Evolutionary conservation across 2,113 vertebrate species (phyloP).

Genomic region (Etheostoma cragini): DNA sequence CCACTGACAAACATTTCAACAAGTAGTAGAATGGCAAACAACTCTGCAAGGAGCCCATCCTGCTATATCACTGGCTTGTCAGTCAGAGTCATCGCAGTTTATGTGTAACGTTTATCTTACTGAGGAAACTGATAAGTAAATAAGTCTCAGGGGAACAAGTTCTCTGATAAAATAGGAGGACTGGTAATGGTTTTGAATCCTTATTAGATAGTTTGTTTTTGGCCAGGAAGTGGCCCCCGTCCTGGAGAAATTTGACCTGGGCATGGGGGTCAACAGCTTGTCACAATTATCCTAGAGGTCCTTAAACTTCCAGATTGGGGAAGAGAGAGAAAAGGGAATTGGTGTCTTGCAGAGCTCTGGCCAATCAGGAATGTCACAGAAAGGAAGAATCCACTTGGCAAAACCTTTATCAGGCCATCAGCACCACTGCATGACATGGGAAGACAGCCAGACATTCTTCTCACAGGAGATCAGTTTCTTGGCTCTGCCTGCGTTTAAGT

Average conservation of each 20-base stretch:
- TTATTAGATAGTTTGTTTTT: slow-evolving; percentile 66
- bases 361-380: slow-evolving; percentile 70
- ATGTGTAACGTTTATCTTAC: slow-evolving; percentile 65
- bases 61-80: slow-evolving; percentile 41
- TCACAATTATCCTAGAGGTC: slow-evolving; percentile 72
- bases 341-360: slow-evolving; percentile 42
- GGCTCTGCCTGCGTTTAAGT: slow-evolving; percentile 72
- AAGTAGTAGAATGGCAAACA: slow-evolving; percentile 44
- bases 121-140: slow-evolving; percentile 69
- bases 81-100: slow-evolving; percentile 58
- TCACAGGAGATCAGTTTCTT: slow-evolving; percentile 64
- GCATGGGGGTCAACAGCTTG: slow-evolving; percentile 64
- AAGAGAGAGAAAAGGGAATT: not conserved
- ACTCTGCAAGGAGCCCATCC: slow-evolving; percentile 33
- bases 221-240: slow-evolving; percentile 64
- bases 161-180: slow-evolving; percentile 46
- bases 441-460: slow-evolving; percentile 76
- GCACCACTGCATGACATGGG: slow-evolving; percentile 67
- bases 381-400: slow-evolving; percentile 65
- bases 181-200: slow-evolving; percentile 44
- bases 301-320: slow-evolving; percentile 51
- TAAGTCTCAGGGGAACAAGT: slow-evolving; percentile 40
- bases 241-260: slow-evolving; percentile 70
- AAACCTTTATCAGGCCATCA: slow-evolving; percentile 77
- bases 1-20: slow-evolving; percentile 34